Evolutionary conservation across 2,888 invertebrate species (phyloP).

Genomic region (Sarcophaga caerulescens): DNA sequence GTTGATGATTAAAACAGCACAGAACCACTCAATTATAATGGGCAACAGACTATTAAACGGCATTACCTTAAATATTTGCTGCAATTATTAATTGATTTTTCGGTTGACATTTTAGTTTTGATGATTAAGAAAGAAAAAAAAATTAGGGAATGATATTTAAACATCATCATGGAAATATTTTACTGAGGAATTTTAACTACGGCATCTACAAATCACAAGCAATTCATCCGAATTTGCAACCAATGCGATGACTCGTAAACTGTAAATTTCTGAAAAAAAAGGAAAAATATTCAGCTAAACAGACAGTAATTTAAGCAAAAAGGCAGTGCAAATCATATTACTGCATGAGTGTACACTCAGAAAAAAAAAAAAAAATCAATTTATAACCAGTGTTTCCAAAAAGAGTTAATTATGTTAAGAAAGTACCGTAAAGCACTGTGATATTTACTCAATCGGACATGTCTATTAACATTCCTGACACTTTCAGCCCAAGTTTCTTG

Average conservation of each 20-base stretch:
- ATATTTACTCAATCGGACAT: no score
- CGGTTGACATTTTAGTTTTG: not conserved
- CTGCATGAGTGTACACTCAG: not conserved
- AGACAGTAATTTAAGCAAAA: not conserved
- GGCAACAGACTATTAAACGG: not conserved
- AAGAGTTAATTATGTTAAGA: no score
- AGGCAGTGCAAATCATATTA: not conserved
- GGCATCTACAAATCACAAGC: conserved; percentile 52
- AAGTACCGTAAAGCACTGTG: no score
- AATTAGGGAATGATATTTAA: conserved; percentile 2
- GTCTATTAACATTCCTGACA: no score
- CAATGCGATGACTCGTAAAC: conserved; percentile 52
- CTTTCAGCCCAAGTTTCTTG: no score
- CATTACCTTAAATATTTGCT: no score
- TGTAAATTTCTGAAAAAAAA: conserved; percentile 35
- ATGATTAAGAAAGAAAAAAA: not conserved
- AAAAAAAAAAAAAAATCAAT: not conserved
- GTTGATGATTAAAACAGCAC: conserved; percentile 27
- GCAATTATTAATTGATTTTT: no score
- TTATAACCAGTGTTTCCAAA: no score
- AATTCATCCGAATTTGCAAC: conserved; percentile 58
- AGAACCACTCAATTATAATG: conserved; percentile 52
- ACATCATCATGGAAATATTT: conserved; percentile 41
- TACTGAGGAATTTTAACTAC: conserved; percentile 39
- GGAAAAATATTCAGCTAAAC: not conserved